phyloP scores from a whole-genome alignment of 2,797 vertebrate genomes.

The Cossypha polioptera region DNA sequence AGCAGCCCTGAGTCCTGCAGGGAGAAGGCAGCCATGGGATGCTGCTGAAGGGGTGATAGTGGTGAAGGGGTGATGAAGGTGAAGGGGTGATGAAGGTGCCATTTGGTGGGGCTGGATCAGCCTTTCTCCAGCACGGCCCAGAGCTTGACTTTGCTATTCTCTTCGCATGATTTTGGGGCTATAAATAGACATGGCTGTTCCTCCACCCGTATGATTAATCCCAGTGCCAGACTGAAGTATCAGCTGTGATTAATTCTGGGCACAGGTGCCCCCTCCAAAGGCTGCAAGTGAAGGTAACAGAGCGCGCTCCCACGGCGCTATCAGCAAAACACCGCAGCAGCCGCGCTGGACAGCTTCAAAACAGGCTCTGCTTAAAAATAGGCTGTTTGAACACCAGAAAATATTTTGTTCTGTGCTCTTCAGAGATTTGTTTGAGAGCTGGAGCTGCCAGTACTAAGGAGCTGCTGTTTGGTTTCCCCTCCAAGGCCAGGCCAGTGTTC shows the following conservation, averaged over 20 bases:
- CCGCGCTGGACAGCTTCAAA: not conserved
- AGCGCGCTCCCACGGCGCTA: not conserved
- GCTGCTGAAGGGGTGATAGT: not conserved
- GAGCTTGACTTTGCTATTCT: not conserved
- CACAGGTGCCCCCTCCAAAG: not conserved
- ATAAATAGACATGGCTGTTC: not conserved
- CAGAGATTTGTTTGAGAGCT: not conserved
- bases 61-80: not conserved
- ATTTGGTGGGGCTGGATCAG: not conserved
- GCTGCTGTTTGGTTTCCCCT: not conserved
- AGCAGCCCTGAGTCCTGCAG: fast-evolving
- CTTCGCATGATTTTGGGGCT: not conserved
- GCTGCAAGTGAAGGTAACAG: not conserved
- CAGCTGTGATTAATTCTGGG: not conserved
- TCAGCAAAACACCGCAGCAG: not conserved
- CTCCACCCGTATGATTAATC: not conserved
- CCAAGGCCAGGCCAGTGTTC: fast-evolving
- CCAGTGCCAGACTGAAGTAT: not conserved
- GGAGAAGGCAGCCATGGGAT: not conserved
- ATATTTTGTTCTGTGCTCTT: not conserved
- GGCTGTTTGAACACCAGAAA: not conserved
- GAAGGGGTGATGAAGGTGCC: not conserved
- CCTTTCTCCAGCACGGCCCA: not conserved
- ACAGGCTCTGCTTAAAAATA: conserved; percentile 32
- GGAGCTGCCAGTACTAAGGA: not conserved